A percentile compares a stretch with the other conserved stretches of the same genome.
Conservation (phyloP, 2,888 invertebrate species). For the Drosophila neutralis region DNA sequence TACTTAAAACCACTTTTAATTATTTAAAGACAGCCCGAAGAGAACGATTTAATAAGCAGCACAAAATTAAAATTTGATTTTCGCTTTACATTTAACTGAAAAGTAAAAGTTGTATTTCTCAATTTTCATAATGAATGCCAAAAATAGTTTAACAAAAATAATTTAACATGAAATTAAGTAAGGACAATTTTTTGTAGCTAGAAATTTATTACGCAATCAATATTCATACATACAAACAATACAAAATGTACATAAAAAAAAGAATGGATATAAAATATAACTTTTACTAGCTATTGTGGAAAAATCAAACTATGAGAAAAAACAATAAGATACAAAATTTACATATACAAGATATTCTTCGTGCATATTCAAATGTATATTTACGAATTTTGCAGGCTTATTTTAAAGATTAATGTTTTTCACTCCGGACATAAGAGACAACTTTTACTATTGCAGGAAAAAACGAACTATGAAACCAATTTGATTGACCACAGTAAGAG, state of each 20-base stretch:
- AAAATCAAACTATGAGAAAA: background rate
- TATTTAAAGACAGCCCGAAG: background rate
- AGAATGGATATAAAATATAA: background rate
- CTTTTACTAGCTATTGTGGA: background rate
- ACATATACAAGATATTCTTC: background rate
- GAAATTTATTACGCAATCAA: background rate
- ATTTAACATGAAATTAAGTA: too few species aligned
- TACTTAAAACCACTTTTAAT: background rate
- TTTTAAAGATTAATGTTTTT: background rate
- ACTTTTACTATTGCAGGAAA: background rate
- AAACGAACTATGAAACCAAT: background rate
- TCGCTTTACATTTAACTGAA: background rate
- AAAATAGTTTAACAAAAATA: background rate
- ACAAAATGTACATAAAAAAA: background rate
- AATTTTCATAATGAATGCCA: background rate
- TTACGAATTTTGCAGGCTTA: background rate
- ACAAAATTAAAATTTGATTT: background rate
- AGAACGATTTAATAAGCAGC: background rate
- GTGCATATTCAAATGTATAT: background rate
- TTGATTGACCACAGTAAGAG: background rate
- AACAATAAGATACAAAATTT: background rate
- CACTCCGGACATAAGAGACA: background rate
- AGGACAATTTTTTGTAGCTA: background rate
- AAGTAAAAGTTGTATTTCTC: background rate
- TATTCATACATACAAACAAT: background rate